A percentile compares a stretch with the other conserved stretches of the same genome.
phyloP scores from a whole-genome alignment of 2,888 invertebrate species.

The Halocaridina rubra region DNA sequence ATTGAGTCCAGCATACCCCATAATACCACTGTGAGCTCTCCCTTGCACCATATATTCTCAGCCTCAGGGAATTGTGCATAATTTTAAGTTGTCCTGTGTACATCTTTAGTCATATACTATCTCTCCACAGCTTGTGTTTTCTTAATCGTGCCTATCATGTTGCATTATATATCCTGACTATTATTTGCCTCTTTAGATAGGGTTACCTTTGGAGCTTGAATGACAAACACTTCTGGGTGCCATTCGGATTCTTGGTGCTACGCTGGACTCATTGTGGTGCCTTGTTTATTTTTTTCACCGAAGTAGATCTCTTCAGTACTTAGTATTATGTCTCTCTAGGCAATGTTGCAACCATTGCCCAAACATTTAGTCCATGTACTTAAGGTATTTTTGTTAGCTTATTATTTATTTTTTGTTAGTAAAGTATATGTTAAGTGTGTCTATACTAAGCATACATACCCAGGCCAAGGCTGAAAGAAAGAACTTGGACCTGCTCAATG shows the following conservation, averaged over 20 bases:
- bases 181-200: neutral
- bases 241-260: constrained; percentile 17
- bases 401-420: constrained; percentile 52
- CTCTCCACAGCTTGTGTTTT: neutral
- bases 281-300: neutral
- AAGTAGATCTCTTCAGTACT: constrained; percentile 49
- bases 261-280: constrained; percentile 28
- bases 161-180: neutral
- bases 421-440: constrained; percentile 29
- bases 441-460: constrained; percentile 32
- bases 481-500: constrained; percentile 54
- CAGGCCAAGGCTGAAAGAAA: constrained; percentile 37
- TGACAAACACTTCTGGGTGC: constrained; percentile 25
- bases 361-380: constrained; percentile 37
- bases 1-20: constrained; percentile 35
- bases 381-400: too few species aligned
- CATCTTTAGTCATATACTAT: neutral
- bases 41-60: constrained; percentile 54
- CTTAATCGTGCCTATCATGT: neutral
- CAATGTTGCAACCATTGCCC: constrained; percentile 29
- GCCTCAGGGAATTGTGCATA: constrained; percentile 57
- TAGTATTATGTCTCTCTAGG: constrained; percentile 56
- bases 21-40: constrained; percentile 17
- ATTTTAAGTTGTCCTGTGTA: constrained; percentile 42
- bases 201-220: constrained; percentile 24